Evolutionary conservation across 1,140 invertebrate species (phyloP), one percentile per base, ranked within the genome.

Genomic region (Neomicropteryx cornuta): DNA sequence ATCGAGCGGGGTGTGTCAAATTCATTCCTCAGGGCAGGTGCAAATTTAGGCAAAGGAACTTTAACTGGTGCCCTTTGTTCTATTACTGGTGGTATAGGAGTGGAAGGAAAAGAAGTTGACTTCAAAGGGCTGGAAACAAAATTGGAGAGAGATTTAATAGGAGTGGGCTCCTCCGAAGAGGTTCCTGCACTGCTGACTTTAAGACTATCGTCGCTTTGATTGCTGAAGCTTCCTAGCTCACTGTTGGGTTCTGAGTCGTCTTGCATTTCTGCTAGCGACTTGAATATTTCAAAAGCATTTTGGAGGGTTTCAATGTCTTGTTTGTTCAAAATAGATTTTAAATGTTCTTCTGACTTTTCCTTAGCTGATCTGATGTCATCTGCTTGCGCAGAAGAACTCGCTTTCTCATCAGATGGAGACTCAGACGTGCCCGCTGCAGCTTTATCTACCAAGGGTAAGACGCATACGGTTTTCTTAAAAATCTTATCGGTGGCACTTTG

Each of bases 111-210:
- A 27, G 48, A 51, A 43, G 55, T 57, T 53, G 58, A 56, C 53
- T 73, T 68, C 30, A 73, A 65, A 36, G 73, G 71, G 54, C 70
- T 72, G 43, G 71, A 73, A 18, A 73, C 73, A 43, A 75, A 59
- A 56, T 74, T 74, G 39, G 73, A 75, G 24, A 75, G 55, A 42
- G 73, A 75, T 52, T 75, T 73, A 14, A 75, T 74, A 18, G 73
- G 73, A 14, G 73, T 74, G 42, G 72, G 71, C 41, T 72, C 71
- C 52, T 56, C 22, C 17, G 46, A 14, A 8, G 40, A 8, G 8
- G 23, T 27, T 8, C 8, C 13, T 17, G 8, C 18, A 11, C 3
- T 13, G 11, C 8, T 8, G 34, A 8, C 23, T 27, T 13, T 8
- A 8, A 8, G 8, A 13, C 23, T 8, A 8, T 27, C 23, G 23